Percentiles rank a stretch among this genome's conserved stretches.
These are phyloP conservation scores for Manacus vitellinus DNA, from an alignment of 2,113 vertebrate species.

Conservation along the genomic window DNA sequence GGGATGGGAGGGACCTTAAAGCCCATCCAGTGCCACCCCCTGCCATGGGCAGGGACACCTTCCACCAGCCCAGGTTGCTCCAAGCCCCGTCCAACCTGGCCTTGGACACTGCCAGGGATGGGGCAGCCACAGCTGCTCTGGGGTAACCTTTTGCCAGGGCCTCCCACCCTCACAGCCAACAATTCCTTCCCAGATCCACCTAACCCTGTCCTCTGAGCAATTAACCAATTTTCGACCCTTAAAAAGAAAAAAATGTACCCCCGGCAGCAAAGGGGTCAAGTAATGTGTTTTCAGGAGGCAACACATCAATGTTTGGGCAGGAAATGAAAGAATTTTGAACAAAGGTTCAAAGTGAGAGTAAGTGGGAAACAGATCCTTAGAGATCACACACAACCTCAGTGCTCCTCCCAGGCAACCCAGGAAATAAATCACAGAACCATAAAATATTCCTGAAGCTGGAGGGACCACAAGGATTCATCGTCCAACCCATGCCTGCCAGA, in stretches of 20 bases:
- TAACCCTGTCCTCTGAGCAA: fast-evolving
- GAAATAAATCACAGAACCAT: background rate
- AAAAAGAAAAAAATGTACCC: background rate
- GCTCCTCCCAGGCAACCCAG: background rate
- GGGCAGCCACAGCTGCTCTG: background rate
- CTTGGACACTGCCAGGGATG: background rate
- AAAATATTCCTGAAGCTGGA: fast-evolving
- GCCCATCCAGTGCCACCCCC: fast-evolving
- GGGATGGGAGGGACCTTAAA: fast-evolving
- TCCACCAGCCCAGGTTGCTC: fast-evolving
- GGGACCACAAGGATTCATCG: background rate
- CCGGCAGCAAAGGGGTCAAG: background rate
- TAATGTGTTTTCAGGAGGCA: background rate
- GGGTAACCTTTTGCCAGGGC: background rate
- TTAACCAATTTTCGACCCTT: too few species aligned
- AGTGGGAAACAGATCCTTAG: background rate
- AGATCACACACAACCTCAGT: background rate
- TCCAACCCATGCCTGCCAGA: too few species aligned
- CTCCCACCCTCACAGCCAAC: fast-evolving
- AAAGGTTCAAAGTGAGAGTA: background rate
- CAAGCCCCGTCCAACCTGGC: background rate
- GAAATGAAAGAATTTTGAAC: background rate
- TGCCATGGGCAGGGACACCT: background rate
- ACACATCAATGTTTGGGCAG: background rate
- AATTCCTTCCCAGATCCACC: background rate